Conservation (phyloP, 2,797 vertebrate genomes). For the Cyprinella venusta region DNA sequence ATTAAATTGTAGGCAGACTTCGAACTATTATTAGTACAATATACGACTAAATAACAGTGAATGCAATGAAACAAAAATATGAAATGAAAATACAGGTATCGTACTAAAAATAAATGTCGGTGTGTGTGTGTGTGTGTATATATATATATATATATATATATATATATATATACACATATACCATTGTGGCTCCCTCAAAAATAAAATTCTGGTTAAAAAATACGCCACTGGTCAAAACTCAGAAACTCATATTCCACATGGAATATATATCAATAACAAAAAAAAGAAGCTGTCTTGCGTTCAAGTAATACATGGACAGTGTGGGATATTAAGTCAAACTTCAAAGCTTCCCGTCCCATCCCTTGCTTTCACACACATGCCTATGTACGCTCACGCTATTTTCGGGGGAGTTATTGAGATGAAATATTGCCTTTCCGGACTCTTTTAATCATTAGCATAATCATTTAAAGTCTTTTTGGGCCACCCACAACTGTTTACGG, state of each 20-base stretch:
- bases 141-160: no score
- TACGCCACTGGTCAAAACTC: neutral
- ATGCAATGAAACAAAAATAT: no score
- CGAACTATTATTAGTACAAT: no score
- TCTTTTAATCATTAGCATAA: slow-evolving; percentile 62
- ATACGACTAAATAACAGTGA: no score
- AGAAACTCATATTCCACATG: slow-evolving; percentile 5
- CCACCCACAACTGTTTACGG: slow-evolving; percentile 63
- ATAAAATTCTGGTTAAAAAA: no score
- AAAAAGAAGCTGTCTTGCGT: slow-evolving; percentile 15
- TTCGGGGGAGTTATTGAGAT: slow-evolving; percentile 38
- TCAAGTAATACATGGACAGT: slow-evolving; percentile 28
- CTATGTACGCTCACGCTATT: slow-evolving; percentile 29
- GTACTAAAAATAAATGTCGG: no score
- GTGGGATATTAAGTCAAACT: slow-evolving; percentile 37
- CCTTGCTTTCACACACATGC: slow-evolving; percentile 17
- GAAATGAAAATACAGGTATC: no score
- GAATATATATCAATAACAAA: slow-evolving; percentile 9
- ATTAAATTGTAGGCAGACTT: no score
- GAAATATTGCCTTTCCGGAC: slow-evolving; percentile 54
- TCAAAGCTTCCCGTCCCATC: slow-evolving; percentile 20
- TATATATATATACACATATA: no score
- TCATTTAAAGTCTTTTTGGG: slow-evolving; percentile 58
- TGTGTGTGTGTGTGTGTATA: no score
- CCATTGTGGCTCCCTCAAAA: no score